These are phyloP conservation scores for Eurytoma adleriae DNA, from an alignment of 2,888 invertebrate genomes.

Conservation along the genomic window DNA sequence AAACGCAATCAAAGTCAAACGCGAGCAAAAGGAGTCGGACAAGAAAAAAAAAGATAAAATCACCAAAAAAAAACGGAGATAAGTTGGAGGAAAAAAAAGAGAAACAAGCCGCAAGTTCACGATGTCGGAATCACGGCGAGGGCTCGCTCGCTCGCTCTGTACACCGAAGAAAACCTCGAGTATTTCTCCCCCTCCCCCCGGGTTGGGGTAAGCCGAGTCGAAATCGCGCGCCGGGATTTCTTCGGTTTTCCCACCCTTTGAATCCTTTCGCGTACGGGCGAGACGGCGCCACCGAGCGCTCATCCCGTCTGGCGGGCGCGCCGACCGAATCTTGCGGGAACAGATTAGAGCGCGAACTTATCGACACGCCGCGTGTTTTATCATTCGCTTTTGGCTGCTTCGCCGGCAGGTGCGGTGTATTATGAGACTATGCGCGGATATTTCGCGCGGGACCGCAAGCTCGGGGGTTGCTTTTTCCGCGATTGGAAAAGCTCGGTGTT, in stretches of 20 bases:
- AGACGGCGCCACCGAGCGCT: constrained; percentile 19
- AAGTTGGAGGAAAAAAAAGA: constrained; percentile 3
- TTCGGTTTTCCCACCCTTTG: constrained; percentile 55
- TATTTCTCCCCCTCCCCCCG: constrained; percentile 67
- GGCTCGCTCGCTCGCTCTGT: not conserved
- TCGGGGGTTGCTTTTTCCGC: too few species aligned
- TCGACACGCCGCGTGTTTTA: constrained; percentile 43
- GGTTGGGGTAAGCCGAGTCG: constrained; percentile 70
- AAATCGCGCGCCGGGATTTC: constrained; percentile 70
- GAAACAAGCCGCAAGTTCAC: constrained; percentile 10
- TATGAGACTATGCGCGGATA: not conserved
- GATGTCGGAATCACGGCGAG: too few species aligned
- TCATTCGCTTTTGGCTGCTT: not conserved
- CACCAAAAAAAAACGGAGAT: not conserved
- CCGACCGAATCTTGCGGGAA: constrained; percentile 52
- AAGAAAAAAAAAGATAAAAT: constrained; percentile 29
- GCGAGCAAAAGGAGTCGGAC: constrained; percentile 9
- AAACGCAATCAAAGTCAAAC: constrained; percentile 49
- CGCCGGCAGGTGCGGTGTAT: too few species aligned
- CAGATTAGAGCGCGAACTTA: constrained; percentile 60
- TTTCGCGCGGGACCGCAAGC: not conserved
- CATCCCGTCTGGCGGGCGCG: constrained; percentile 28
- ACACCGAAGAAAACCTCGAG: constrained; percentile 62
- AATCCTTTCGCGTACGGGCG: constrained; percentile 19
- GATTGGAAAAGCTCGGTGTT: not conserved